Conservation (phyloP, 1,140 invertebrate genomes). For the Fopius arisanus region DNA sequence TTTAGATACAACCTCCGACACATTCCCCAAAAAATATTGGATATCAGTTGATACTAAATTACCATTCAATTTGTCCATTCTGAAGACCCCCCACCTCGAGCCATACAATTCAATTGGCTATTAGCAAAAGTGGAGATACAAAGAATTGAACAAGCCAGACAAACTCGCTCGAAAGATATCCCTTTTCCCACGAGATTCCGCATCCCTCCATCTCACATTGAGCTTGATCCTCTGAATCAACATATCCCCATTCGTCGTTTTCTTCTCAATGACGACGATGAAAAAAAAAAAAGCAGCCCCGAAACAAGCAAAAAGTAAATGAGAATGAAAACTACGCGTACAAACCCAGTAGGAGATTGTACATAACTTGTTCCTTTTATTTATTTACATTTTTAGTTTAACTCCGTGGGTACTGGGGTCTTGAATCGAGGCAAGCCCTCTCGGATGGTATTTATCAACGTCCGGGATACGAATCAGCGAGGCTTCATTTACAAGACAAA, state of each 20-base stretch:
- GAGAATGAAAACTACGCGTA: conserved; percentile 14
- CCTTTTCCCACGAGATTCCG: conserved; percentile 31
- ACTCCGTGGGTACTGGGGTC: neutral
- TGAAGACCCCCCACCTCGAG: neutral
- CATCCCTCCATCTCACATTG: conserved; percentile 3
- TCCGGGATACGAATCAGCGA: conserved; percentile 63
- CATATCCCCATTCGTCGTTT: conserved; percentile 26
- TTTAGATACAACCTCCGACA: neutral
- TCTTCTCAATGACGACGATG: conserved; percentile 23
- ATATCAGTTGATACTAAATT: neutral
- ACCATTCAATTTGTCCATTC: neutral
- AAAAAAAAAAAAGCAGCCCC: neutral
- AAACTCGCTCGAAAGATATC: neutral
- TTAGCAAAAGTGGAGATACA: neutral
- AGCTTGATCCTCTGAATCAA: conserved; percentile 2
- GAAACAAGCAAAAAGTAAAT: neutral
- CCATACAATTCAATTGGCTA: neutral
- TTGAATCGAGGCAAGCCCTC: neutral
- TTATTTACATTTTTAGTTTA: conserved; percentile 22
- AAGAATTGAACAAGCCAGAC: neutral
- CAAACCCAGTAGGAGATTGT: conserved; percentile 11
- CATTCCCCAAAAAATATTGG: neutral
- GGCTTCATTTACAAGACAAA: conserved; percentile 66
- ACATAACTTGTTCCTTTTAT: conserved; percentile 1
- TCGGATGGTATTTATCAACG: conserved; percentile 63